Conservation (phyloP, 1,140 invertebrate genomes). For the Cyclina sinensis region DNA sequence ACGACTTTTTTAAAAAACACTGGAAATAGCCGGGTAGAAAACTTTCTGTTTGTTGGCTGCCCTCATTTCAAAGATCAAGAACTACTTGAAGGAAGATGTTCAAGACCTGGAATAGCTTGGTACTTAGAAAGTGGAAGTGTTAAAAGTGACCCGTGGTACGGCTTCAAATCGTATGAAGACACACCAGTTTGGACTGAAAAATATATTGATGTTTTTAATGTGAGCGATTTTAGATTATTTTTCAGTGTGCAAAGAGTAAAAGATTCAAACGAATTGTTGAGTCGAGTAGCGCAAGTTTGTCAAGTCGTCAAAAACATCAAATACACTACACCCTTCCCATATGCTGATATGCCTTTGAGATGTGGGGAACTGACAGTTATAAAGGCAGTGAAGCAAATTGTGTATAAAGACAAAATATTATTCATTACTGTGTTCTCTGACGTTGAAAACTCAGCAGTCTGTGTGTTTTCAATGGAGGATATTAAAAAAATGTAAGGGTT, state of each 20-base stretch:
- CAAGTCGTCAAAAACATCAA: not conserved
- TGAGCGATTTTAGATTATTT: constrained; percentile 19
- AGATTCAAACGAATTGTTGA: not conserved
- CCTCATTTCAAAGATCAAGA: constrained; percentile 18
- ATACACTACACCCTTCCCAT: not conserved
- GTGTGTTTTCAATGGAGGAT: not conserved
- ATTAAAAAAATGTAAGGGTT: constrained; percentile 38
- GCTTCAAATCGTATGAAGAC: not conserved
- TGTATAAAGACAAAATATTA: not conserved
- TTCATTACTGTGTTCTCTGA: constrained; percentile 28
- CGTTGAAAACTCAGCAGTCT: not conserved
- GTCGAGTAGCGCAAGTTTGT: constrained; percentile 48
- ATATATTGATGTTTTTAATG: constrained; percentile 14
- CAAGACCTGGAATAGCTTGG: not conserved
- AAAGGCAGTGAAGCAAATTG: not conserved
- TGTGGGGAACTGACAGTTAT: constrained; percentile 37
- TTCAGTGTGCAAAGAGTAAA: constrained; percentile 29
- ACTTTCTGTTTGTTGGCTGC: constrained; percentile 39
- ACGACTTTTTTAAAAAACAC: not conserved
- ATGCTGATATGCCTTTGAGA: constrained; percentile 54
- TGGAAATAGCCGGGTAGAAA: not conserved
- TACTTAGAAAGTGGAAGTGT: not conserved
- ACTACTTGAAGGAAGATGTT: not conserved
- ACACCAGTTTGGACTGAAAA: constrained; percentile 15
- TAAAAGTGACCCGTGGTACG: not conserved